phyloP scores from a whole-genome alignment of 2,113 vertebrate species.

The Myotis yumanensis region DNA sequence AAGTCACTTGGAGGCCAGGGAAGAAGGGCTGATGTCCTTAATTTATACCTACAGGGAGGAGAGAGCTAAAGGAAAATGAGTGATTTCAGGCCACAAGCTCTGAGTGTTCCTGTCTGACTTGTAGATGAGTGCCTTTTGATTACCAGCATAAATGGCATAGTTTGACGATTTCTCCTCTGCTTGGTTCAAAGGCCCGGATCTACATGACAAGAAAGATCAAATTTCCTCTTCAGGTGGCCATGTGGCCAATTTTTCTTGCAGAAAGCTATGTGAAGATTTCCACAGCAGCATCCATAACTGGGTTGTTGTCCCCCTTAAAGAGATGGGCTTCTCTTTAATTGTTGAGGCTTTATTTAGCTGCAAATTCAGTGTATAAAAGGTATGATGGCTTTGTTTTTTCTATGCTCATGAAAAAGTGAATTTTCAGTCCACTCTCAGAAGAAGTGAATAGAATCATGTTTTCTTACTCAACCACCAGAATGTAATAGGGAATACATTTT shows the following conservation, averaged over 20 bases:
- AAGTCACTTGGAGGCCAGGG: background rate
- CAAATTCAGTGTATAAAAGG: background rate
- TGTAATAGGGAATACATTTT: background rate
- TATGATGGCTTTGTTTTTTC: background rate
- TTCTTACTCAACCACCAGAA: background rate
- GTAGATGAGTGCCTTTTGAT: background rate
- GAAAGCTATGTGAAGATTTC: background rate
- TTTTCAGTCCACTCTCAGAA: background rate
- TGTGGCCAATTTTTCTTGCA: background rate
- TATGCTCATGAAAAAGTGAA: background rate
- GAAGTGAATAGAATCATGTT: background rate
- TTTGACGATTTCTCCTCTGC: background rate
- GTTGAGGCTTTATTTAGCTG: background rate
- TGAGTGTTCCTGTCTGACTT: background rate
- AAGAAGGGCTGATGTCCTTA: background rate
- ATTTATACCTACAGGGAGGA: background rate
- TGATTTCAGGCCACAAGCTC: background rate
- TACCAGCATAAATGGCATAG: background rate
- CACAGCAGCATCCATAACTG: background rate
- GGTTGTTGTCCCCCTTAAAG: background rate
- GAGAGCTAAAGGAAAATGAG: background rate
- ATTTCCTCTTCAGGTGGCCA: background rate
- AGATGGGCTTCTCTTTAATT: background rate
- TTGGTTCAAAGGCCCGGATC: background rate
- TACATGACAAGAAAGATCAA: slow-evolving; percentile 2